These are phyloP conservation scores for Anguilla japonica DNA, from an alignment of 2,113 vertebrate genomes.

Conservation along the genomic window DNA sequence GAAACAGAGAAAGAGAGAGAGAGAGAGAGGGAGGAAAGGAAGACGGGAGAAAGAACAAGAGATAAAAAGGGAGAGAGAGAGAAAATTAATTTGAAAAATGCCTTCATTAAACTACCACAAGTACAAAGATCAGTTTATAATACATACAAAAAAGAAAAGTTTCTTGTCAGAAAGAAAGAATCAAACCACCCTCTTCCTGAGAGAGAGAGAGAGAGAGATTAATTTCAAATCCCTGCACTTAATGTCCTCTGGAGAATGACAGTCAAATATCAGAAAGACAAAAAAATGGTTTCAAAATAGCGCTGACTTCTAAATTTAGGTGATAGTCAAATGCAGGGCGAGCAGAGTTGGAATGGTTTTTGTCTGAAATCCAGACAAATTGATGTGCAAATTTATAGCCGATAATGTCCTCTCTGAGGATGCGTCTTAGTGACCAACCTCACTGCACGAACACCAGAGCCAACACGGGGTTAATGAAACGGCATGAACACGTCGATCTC, in stretches of 20 bases:
- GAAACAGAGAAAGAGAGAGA: slow-evolving; percentile 13
- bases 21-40: slow-evolving; percentile 3
- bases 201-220: slow-evolving; percentile 35
- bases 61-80: slow-evolving; percentile 8
- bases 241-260: slow-evolving; percentile 31
- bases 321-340: not conserved
- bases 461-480: not conserved
- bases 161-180: too few relatives aligned
- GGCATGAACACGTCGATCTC: not conserved
- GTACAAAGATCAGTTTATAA: too few relatives aligned
- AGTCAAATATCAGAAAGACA: slow-evolving; percentile 26
- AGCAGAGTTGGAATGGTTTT: not conserved
- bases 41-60: slow-evolving; percentile 31
- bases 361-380: slow-evolving; percentile 1
- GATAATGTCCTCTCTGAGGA: not conserved
- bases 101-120: too few relatives aligned
- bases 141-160: too few relatives aligned
- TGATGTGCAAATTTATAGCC: not conserved
- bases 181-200: not conserved
- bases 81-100: not conserved
- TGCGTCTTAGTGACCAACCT: not conserved
- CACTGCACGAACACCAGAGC: not conserved
- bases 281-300: not conserved
- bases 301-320: not conserved
- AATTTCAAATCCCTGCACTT: slow-evolving; percentile 50